Percentiles rank a stretch among this genome's conserved stretches.
Conservation (phyloP, 2,797 vertebrate genomes). For the Poecilia wingei region DNA sequence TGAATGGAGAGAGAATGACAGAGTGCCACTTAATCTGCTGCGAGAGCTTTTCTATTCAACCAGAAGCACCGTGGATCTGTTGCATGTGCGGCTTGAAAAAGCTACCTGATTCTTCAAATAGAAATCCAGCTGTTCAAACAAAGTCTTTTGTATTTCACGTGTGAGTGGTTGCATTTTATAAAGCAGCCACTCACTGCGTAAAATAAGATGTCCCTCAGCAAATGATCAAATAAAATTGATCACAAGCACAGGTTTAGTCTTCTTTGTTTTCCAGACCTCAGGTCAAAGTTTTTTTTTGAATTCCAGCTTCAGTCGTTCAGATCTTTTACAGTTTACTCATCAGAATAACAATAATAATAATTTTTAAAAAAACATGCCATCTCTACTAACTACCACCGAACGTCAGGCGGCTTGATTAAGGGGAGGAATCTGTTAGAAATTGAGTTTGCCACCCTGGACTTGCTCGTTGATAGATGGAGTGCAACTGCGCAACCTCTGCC, state of each 20-base stretch:
- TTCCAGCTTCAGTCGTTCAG: constrained; percentile 4
- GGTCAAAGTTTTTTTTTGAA: background rate
- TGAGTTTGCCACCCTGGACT: constrained; percentile 68
- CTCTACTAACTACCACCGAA: constrained; percentile 44
- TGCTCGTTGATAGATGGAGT: constrained; percentile 76
- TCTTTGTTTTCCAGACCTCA: constrained; percentile 8
- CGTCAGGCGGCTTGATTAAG: constrained; percentile 67
- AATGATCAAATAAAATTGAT: constrained; percentile 33
- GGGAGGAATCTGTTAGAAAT: constrained; percentile 74
- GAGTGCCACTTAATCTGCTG: constrained; percentile 67
- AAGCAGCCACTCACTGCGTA: constrained; percentile 32
- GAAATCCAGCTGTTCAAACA: constrained; percentile 72
- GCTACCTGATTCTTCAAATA: constrained; percentile 61
- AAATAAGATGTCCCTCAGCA: constrained; percentile 21
- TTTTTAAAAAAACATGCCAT: constrained; percentile 11
- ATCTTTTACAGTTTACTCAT: constrained; percentile 23
- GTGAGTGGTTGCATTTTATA: constrained; percentile 36
- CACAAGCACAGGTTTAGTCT: constrained; percentile 3
- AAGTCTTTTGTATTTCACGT: constrained; percentile 50
- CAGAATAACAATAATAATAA: constrained; percentile 22
- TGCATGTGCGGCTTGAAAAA: constrained; percentile 47
- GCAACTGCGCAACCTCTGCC: constrained; percentile 68
- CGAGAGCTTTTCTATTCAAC: constrained; percentile 59
- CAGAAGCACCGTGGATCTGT: constrained; percentile 46
- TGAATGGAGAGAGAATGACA: constrained; percentile 64